phyloP scores from a whole-genome alignment of 2,888 invertebrate genomes.

The Luffia ferchaultella region DNA sequence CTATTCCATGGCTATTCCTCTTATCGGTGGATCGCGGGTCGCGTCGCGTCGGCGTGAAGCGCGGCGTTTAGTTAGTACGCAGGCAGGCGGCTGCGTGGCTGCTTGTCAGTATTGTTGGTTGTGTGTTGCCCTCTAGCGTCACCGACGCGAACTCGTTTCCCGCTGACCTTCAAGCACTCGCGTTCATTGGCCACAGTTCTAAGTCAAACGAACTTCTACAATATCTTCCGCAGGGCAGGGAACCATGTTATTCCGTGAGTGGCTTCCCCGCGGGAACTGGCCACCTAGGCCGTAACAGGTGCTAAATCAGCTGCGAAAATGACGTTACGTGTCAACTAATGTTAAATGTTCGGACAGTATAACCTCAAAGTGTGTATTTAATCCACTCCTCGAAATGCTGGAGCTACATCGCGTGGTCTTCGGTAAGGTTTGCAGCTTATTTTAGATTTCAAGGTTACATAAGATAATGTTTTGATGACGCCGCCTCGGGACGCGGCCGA shows the following conservation, averaged over 20 bases:
- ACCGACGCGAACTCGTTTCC: constrained; percentile 26
- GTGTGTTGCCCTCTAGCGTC: constrained; percentile 42
- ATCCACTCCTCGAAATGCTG: constrained; percentile 1
- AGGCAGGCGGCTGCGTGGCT: constrained; percentile 48
- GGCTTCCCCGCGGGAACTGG: constrained; percentile 20
- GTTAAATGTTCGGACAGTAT: background rate
- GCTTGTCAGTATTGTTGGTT: constrained; percentile 31
- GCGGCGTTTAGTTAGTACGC: constrained; percentile 48
- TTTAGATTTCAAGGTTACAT: constrained; percentile 38
- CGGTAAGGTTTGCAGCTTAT: constrained; percentile 34
- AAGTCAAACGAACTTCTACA: constrained; percentile 32
- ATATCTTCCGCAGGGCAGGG: constrained; percentile 30
- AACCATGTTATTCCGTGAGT: constrained; percentile 41
- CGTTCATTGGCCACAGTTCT: constrained; percentile 54
- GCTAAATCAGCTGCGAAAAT: constrained; percentile 52
- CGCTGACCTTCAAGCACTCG: constrained; percentile 52
- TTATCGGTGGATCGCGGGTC: constrained; percentile 55
- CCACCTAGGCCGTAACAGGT: constrained; percentile 13
- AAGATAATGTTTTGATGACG: constrained; percentile 34
- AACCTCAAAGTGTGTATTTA: constrained; percentile 5
- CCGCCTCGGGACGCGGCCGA: constrained; percentile 24
- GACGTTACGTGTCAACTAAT: constrained; percentile 31
- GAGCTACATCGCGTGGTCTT: constrained; percentile 6
- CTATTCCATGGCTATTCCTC: constrained; percentile 30
- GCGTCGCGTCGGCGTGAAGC: background rate